Percentiles rank a stretch among this genome's conserved stretches.
phyloP scores from a whole-genome alignment of 2,113 vertebrate genomes.

The Octodon degus region DNA sequence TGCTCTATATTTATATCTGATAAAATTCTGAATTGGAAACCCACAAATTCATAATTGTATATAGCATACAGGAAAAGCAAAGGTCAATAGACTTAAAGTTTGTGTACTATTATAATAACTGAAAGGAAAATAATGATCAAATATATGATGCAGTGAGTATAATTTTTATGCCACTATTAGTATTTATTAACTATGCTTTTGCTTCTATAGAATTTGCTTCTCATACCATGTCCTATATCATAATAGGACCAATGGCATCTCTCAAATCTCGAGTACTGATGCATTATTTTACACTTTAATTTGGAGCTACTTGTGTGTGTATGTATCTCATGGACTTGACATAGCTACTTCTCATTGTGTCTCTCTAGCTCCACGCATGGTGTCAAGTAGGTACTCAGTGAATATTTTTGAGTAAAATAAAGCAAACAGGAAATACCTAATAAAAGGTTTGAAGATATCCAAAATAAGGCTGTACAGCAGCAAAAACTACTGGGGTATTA shows the following conservation, averaged over 20 bases:
- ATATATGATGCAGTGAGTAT: background rate
- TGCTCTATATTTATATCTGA: conserved; percentile 34
- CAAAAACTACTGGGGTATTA: background rate
- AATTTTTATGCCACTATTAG: conserved; percentile 28
- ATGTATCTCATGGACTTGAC: background rate
- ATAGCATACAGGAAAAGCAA: background rate
- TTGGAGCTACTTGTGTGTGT: background rate
- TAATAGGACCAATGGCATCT: background rate
- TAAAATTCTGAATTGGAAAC: conserved; percentile 48
- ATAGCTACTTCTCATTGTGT: background rate
- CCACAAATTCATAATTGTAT: conserved; percentile 33
- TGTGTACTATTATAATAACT: background rate
- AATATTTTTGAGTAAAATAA: background rate
- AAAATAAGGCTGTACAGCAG: background rate
- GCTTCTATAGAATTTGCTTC: background rate
- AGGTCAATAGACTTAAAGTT: background rate
- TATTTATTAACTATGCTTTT: background rate
- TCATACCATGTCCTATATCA: background rate
- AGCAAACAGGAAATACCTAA: background rate
- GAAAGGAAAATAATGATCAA: conserved; percentile 40
- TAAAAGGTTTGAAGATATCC: background rate
- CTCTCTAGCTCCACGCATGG: background rate
- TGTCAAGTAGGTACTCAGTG: background rate
- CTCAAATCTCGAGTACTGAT: background rate
- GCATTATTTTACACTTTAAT: background rate